Base-by-base conservation (phyloP, 2,888 invertebrate genomes). In the Dromius quadrimaculatus region DNA sequence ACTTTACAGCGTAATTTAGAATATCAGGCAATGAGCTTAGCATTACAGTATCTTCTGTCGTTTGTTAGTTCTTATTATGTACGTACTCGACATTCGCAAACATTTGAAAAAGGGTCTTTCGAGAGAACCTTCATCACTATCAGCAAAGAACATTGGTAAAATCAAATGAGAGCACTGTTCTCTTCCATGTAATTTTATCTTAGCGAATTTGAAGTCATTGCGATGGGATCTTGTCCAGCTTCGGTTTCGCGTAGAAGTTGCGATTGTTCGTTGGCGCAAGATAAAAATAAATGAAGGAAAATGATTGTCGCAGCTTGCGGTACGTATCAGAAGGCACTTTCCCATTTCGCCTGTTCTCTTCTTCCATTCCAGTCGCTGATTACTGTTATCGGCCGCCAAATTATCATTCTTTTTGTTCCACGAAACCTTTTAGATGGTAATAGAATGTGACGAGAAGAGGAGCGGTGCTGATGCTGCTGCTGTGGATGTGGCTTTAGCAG, bases 321-420 rank as follows among this genome's bases (percentile, higher is more conserved):
- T 63, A 20, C 62, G 63, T 63, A 64, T 64, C 64, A 47, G 50
- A 59, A 43, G 59, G 41, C 45, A 43, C 64, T 34, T 23, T 64
- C 43, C 45, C 34, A 43, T 63, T 32, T 57, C 62, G 71, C 71
- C 64, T 71, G 74, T 74, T 73, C 73, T 65, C 72, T 73, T 73
- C 73, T 75, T 73, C 75, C 74, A 73, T 74, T 74, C 71, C 69
- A 72, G 73, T 73, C 72, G 72, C 75, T 76, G 76, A 77, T 76
- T 77, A 76, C 75, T 75, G 76, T 77, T 77, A 76, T 76, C 76
- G 76, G 75, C 70, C 70, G 71, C 64, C 74, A 72, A 72, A 78
- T 78, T 78, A 78, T 78, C 78, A 76, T 77, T 76, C 78, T 78
- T 79, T 79, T 79, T 78, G 78, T 79, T 78, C 77, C 75, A 75